phyloP scores from a whole-genome alignment of 2,113 vertebrate species.

The Stegastes partitus region DNA sequence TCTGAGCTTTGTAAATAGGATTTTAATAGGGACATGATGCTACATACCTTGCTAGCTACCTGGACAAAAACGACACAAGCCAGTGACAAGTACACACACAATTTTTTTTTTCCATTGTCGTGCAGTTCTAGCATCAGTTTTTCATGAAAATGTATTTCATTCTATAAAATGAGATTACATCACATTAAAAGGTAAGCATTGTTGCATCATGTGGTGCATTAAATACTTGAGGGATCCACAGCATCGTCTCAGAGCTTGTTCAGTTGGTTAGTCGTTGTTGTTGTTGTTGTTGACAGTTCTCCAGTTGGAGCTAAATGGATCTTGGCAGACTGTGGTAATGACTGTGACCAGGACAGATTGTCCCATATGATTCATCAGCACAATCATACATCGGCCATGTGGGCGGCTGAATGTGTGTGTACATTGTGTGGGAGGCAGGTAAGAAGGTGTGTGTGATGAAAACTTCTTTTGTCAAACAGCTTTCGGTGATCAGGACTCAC shows the following conservation, averaged over 20 bases:
- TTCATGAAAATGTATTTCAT: too few species aligned
- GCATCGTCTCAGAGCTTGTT: not conserved
- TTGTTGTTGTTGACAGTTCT: slow-evolving; percentile 53
- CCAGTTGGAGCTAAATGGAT: slow-evolving; percentile 51
- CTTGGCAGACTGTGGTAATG: slow-evolving; percentile 53
- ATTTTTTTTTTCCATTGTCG: too few species aligned
- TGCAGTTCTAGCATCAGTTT: too few species aligned
- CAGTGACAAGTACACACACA: too few species aligned
- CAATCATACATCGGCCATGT: slow-evolving; percentile 35
- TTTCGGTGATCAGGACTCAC: too few species aligned
- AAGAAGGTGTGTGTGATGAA: too few species aligned
- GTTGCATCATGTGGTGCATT: not conserved
- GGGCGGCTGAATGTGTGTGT: slow-evolving; percentile 8
- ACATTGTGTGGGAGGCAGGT: slow-evolving; percentile 4
- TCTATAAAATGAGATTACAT: not conserved
- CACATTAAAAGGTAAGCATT: not conserved
- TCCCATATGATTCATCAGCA: slow-evolving; percentile 71
- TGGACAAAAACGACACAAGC: too few species aligned
- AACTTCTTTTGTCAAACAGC: too few species aligned
- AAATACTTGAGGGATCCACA: not conserved
- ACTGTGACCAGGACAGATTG: slow-evolving; percentile 70
- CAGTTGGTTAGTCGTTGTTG: not conserved
- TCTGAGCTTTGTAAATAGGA: too few species aligned
- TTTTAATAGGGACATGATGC: too few species aligned
- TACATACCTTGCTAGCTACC: too few species aligned